phyloP scores from a whole-genome alignment of 2,888 invertebrate genomes.

The Pandemis corylana region DNA sequence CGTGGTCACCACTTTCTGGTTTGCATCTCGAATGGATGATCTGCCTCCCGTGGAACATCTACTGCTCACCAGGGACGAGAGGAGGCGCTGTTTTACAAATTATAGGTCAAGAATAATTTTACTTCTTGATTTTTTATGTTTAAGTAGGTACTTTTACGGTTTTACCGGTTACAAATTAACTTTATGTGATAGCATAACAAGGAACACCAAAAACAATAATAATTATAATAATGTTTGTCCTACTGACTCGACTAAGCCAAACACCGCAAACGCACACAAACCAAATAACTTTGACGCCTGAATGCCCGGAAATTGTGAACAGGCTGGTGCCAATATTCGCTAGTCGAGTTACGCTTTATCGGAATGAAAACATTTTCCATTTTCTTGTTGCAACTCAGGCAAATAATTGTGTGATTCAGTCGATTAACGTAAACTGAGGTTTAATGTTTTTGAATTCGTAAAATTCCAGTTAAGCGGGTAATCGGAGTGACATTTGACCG shows the following conservation, averaged over 20 bases:
- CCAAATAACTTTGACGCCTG: background rate
- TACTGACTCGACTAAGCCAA: background rate
- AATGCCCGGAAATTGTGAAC: background rate
- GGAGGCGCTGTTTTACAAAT: too few relatives aligned
- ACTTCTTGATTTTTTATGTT: too few relatives aligned
- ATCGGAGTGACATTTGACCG: too few relatives aligned
- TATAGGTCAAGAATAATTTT: too few relatives aligned
- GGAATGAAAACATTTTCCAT: constrained; percentile 7
- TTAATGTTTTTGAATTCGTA: background rate
- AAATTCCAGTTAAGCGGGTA: background rate
- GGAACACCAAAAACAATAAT: background rate
- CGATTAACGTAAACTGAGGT: background rate
- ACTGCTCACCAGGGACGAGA: too few relatives aligned
- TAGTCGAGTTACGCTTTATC: background rate
- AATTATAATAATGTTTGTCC: background rate
- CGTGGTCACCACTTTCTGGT: too few relatives aligned
- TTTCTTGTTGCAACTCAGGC: constrained; percentile 5
- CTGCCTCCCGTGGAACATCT: too few relatives aligned
- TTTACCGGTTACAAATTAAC: too few relatives aligned
- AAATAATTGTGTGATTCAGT: background rate
- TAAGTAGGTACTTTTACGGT: too few relatives aligned
- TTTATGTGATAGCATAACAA: background rate
- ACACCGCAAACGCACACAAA: background rate
- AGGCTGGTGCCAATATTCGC: background rate
- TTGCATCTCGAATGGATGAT: too few relatives aligned